Conservation (phyloP, 2,888 invertebrate species). For the Lomographa bimaculata region DNA sequence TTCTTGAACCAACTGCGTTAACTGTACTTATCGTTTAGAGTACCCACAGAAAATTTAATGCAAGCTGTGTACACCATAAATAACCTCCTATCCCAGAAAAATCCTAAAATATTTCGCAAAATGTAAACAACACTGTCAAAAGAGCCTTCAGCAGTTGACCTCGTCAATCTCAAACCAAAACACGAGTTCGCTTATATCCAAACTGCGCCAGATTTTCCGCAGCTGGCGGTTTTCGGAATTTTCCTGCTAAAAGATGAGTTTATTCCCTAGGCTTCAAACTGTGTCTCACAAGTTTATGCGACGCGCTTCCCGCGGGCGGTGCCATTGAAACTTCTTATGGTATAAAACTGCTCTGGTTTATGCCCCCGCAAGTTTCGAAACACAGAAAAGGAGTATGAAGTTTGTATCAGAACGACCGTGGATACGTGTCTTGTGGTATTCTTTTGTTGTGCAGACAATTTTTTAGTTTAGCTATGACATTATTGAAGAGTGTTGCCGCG, state of each 20-base stretch:
- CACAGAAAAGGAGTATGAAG: constrained; percentile 33
- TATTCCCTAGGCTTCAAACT: constrained; percentile 39
- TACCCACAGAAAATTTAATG: too few relatives aligned
- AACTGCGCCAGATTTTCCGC: constrained; percentile 22
- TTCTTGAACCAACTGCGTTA: too few relatives aligned
- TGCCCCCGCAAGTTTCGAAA: constrained; percentile 43
- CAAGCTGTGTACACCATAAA: too few relatives aligned
- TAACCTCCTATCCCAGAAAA: constrained; percentile 3
- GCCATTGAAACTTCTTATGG: constrained; percentile 60
- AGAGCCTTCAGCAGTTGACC: constrained; percentile 6
- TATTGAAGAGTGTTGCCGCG: too few relatives aligned
- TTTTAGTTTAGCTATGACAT: too few relatives aligned
- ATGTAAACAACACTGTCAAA: background rate
- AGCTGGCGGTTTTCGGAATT: constrained; percentile 37
- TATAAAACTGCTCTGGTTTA: constrained; percentile 56
- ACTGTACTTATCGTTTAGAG: too few relatives aligned
- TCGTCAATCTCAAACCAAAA: constrained; percentile 9
- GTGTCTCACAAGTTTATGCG: constrained; percentile 52
- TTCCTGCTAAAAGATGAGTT: constrained; percentile 33
- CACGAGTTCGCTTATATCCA: constrained; percentile 15
- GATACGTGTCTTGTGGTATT: constrained; percentile 22
- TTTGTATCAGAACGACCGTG: constrained; percentile 27
- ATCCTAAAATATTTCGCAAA: too few relatives aligned
- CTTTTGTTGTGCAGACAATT: constrained; percentile 22
- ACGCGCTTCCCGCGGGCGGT: constrained; percentile 44